Evolutionary conservation across 2,888 invertebrate species (phyloP).

Genomic region (Frankliniella intonsa): DNA sequence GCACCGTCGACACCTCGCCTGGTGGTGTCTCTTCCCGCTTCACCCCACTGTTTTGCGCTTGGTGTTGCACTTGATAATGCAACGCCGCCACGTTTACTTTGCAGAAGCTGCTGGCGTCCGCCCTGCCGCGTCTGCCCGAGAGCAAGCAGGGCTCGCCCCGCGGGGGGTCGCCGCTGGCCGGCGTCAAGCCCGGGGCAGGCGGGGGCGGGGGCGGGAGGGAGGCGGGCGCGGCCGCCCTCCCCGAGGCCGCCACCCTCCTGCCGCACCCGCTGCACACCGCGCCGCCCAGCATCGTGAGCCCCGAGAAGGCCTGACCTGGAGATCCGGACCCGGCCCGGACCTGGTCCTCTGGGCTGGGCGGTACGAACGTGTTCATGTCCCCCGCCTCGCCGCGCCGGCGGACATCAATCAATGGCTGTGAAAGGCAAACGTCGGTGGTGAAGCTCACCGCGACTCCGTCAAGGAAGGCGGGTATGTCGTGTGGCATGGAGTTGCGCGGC

Average conservation of each 20-base stretch:
- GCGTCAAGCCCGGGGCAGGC: not conserved
- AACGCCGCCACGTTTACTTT: not conserved
- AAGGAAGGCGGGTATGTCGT: not conserved
- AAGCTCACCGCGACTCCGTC: not conserved
- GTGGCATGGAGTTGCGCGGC: not conserved
- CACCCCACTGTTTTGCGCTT: not conserved
- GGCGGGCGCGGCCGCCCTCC: not conserved
- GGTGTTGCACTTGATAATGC: not conserved
- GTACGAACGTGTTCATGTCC: not conserved
- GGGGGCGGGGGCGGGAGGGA: not conserved
- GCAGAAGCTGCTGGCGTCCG: not conserved
- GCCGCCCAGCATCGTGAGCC: not conserved
- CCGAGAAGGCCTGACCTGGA: not conserved
- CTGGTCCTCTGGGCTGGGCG: not conserved
- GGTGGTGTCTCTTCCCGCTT: too few species aligned
- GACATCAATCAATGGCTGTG: slow-evolving; percentile 2
- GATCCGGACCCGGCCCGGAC: too few species aligned
- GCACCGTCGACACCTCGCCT: too few species aligned
- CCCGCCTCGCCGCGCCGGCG: not conserved
- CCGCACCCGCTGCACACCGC: not conserved
- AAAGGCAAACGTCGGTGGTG: not conserved
- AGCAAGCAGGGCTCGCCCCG: slow-evolving; percentile 11
- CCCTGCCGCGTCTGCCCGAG: not conserved
- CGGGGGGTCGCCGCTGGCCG: not conserved
- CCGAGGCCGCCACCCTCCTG: slow-evolving; percentile 16